phyloP scores from a whole-genome alignment of 2,797 vertebrate genomes.

The Chrysocyon brachyurus region DNA sequence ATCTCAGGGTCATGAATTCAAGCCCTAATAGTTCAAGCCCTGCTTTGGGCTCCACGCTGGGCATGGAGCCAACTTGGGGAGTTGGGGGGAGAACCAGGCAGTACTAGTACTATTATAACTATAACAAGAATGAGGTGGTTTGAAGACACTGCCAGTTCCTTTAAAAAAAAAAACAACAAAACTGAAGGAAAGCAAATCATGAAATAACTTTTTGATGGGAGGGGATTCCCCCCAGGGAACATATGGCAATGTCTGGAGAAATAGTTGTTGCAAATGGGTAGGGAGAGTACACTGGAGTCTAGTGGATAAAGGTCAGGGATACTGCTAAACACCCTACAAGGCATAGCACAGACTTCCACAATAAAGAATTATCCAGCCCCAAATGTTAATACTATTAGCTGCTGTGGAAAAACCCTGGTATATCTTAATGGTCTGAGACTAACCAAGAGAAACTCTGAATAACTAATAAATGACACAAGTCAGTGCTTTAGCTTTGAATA shows the following conservation, averaged over 20 bases:
- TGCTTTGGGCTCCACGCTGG: background rate
- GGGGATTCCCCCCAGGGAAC: background rate
- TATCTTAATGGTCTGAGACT: constrained; percentile 14
- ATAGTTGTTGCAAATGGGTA: background rate
- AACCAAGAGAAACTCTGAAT: constrained; percentile 50
- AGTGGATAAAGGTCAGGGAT: background rate
- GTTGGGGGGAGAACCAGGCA: background rate
- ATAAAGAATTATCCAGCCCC: background rate
- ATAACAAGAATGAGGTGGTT: background rate
- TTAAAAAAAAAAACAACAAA: background rate
- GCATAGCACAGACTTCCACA: background rate
- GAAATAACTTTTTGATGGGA: constrained; percentile 52
- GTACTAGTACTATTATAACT: background rate
- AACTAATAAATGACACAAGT: constrained; percentile 10
- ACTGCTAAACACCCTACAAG: constrained; percentile 12
- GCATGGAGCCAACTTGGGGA: background rate
- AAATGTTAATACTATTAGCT: background rate
- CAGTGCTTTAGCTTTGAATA: background rate
- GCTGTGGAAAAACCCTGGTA: constrained; percentile 15
- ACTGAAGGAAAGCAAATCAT: constrained; percentile 60
- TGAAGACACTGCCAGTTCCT: constrained; percentile 3
- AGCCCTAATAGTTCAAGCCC: background rate
- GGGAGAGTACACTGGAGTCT: background rate
- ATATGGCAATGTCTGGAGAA: background rate
- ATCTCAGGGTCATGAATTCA: background rate